Conservation (phyloP, 2,113 vertebrate genomes). For the Rutilus rutilus region DNA sequence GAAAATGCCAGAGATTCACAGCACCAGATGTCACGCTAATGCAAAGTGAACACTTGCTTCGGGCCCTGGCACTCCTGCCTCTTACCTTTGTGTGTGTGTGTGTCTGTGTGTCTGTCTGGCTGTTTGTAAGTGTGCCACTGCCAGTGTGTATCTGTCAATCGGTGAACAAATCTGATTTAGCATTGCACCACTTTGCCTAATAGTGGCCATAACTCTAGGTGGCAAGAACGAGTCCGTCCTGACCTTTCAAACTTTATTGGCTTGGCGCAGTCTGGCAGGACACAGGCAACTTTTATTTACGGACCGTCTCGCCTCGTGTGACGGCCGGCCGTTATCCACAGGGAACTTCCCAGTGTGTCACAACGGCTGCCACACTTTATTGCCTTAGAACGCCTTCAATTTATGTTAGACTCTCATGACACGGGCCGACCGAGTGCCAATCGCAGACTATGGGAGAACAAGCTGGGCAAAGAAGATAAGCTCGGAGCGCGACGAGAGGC, state of each 20-base stretch:
- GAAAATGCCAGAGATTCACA: constrained; percentile 72
- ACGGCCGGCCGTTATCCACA: constrained; percentile 30
- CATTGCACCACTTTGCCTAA: constrained; percentile 38
- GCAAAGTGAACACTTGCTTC: constrained; percentile 64
- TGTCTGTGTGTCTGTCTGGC: constrained; percentile 28
- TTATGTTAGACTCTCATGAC: constrained; percentile 49
- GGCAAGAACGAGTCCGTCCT: constrained; percentile 8
- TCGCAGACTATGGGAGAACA: constrained; percentile 42
- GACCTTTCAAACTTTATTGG: constrained; percentile 42
- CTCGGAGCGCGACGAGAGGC: constrained; percentile 5
- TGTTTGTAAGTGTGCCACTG: constrained; percentile 5
- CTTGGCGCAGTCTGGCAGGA: constrained; percentile 8
- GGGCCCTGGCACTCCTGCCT: constrained; percentile 63
- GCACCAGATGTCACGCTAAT: constrained; percentile 58
- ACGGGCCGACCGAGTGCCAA: constrained; percentile 27
- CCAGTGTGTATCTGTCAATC: constrained; percentile 43
- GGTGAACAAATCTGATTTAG: constrained; percentile 31
- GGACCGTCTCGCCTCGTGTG: constrained; percentile 36
- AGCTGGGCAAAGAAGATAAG: constrained; percentile 69
- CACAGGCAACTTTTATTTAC: constrained; percentile 43
- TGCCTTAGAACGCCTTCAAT: constrained; percentile 52
- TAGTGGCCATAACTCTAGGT: constrained; percentile 34
- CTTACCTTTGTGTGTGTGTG: constrained; percentile 37
- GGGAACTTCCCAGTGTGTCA: constrained; percentile 49
- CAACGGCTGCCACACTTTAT: constrained; percentile 44